Percentiles rank a stretch among this genome's conserved stretches.
These are phyloP conservation scores for Mythimna impura DNA, from an alignment of 2,888 invertebrate species.

Conservation along the genomic window DNA sequence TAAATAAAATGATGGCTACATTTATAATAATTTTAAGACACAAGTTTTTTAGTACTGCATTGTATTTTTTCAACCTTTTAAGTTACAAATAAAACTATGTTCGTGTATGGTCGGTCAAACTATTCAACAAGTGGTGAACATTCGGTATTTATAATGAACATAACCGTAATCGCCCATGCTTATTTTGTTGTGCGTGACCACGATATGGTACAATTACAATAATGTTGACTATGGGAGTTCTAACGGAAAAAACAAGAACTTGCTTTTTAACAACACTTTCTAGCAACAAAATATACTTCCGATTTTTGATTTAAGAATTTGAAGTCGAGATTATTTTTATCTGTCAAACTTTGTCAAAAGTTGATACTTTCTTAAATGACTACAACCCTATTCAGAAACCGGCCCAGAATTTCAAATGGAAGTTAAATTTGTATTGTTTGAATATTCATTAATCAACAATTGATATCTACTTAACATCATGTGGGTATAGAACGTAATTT, in stretches of 20 bases:
- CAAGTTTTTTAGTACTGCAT: background rate
- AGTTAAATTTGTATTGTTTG: constrained; percentile 43
- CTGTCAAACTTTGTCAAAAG: too few species aligned
- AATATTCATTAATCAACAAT: constrained; percentile 53
- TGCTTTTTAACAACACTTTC: constrained; percentile 49
- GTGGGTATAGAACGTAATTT: constrained; percentile 54
- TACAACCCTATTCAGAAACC: too few species aligned
- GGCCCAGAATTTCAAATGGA: background rate
- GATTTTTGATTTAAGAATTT: too few species aligned
- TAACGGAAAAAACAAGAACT: constrained; percentile 51
- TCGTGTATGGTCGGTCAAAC: constrained; percentile 31
- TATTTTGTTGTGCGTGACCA: constrained; percentile 69
- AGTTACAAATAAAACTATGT: constrained; percentile 21
- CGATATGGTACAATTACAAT: constrained; percentile 64
- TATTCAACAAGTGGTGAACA: constrained; percentile 56
- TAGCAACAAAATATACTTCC: constrained; percentile 21
- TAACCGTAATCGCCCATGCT: constrained; percentile 64
- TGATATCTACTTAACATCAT: constrained; percentile 53
- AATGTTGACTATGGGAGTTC: constrained; percentile 57
- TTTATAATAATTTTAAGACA: background rate
- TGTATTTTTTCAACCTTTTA: constrained; percentile 6
- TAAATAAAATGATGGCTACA: background rate
- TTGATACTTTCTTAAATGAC: too few species aligned
- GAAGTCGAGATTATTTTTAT: too few species aligned
- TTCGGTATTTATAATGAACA: constrained; percentile 66